phyloP scores from a whole-genome alignment of 2,888 invertebrate genomes.

The Allophyes oxyacanthae region DNA sequence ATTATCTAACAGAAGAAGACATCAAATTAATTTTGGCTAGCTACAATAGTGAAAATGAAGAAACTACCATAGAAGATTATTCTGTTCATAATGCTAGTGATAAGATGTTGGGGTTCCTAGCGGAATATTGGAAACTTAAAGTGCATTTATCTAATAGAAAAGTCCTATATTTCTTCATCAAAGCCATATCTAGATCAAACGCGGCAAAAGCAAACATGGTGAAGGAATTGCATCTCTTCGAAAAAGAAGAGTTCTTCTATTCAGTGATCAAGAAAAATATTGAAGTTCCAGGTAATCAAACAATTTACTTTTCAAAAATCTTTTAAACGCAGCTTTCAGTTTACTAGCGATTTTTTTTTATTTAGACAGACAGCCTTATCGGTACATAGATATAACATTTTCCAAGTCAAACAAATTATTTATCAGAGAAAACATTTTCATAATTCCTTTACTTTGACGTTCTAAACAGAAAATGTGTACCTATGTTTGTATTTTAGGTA shows the following conservation, averaged over 20 bases:
- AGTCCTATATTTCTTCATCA: conserved; percentile 74
- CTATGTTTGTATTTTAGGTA: conserved; percentile 60
- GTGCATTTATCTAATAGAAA: conserved; percentile 61
- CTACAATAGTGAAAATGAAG: conserved; percentile 56
- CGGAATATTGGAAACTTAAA: conserved; percentile 82
- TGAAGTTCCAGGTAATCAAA: conserved; percentile 69
- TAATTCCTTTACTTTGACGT: too few relatives aligned
- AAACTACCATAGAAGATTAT: conserved; percentile 62
- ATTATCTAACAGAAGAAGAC: conserved; percentile 66
- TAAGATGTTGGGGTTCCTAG: conserved; percentile 81
- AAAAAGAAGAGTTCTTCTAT: conserved; percentile 78
- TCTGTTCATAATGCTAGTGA: conserved; percentile 72
- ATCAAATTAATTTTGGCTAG: conserved; percentile 67
- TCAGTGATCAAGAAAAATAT: conserved; percentile 69
- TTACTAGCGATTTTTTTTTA: too few relatives aligned
- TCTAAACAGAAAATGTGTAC: too few relatives aligned
- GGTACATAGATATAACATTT: too few relatives aligned
- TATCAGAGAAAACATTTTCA: too few relatives aligned
- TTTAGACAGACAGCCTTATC: too few relatives aligned
- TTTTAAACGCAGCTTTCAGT: too few relatives aligned
- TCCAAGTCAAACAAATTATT: too few relatives aligned
- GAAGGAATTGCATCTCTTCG: conserved; percentile 73
- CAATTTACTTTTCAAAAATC: neutral
- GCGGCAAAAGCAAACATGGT: conserved; percentile 80
- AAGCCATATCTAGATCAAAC: conserved; percentile 76